Percentiles rank a stretch among this genome's conserved stretches.
Evolutionary conservation across 2,113 vertebrate genomes (phyloP).

Genomic region (Clarias macrocephalus): DNA sequence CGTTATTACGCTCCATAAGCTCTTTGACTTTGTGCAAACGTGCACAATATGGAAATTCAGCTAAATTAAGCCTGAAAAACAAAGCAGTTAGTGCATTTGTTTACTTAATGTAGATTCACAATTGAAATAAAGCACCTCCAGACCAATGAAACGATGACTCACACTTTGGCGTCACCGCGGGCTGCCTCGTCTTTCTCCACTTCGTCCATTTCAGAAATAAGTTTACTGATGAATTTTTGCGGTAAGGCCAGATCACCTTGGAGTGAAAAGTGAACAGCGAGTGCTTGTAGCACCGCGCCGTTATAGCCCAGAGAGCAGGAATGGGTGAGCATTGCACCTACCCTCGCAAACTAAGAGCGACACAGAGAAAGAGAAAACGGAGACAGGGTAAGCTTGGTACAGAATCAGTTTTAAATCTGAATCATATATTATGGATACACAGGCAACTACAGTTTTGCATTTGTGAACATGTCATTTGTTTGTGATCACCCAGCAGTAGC

Average conservation of each 20-base stretch:
- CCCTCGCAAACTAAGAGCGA: slow-evolving; percentile 77
- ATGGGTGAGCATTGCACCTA: slow-evolving; percentile 91
- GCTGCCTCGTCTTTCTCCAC: slow-evolving; percentile 84
- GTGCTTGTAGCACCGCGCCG: slow-evolving; percentile 89
- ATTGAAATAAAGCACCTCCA: background rate
- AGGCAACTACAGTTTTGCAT: background rate
- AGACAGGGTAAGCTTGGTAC: background rate
- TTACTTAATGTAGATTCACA: background rate
- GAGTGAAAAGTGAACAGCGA: slow-evolving; percentile 91
- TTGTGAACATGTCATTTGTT: background rate
- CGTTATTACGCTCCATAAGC: slow-evolving; percentile 80
- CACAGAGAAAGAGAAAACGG: background rate
- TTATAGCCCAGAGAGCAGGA: slow-evolving; percentile 96
- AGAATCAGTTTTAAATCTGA: background rate
- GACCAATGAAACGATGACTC: slow-evolving; percentile 52
- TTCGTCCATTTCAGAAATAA: slow-evolving; percentile 91
- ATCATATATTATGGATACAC: background rate
- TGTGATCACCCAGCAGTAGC: background rate
- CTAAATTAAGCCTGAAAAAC: slow-evolving; percentile 83
- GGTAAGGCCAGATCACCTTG: slow-evolving; percentile 79
- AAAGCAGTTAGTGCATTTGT: background rate
- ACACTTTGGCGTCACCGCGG: slow-evolving; percentile 86
- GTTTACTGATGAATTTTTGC: slow-evolving; percentile 83
- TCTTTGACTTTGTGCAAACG: slow-evolving; percentile 89
- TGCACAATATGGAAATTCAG: slow-evolving; percentile 88